Evolutionary conservation across 2,113 vertebrate genomes (phyloP).

Genomic region (Anguilla rostrata): DNA sequence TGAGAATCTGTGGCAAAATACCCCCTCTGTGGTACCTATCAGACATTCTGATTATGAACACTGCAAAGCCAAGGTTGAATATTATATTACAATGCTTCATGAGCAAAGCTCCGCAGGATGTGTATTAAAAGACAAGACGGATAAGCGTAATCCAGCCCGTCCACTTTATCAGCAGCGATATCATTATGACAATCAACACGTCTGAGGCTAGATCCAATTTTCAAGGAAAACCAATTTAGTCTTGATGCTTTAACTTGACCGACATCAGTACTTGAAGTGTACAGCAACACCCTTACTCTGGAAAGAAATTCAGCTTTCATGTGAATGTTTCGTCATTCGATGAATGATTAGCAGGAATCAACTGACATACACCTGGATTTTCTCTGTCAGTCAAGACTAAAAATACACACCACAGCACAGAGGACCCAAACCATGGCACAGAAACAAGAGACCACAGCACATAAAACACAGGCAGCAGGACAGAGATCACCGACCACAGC

Average conservation of each 20-base stretch:
- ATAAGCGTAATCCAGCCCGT: background rate
- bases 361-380: background rate
- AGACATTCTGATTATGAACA: constrained; percentile 18
- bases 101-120: background rate
- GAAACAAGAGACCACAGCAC: background rate
- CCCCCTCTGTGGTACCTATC: background rate
- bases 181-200: background rate
- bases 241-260: background rate
- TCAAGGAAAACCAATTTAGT: background rate
- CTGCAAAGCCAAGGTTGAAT: constrained; percentile 15
- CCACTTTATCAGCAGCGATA: background rate
- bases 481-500: background rate
- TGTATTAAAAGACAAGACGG: background rate
- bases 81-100: background rate
- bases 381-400: background rate
- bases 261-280: background rate
- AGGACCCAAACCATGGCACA: background rate
- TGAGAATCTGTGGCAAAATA: too few species aligned
- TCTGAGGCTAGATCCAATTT: background rate
- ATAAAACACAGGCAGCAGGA: background rate
- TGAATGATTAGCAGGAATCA: background rate
- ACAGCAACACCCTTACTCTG: background rate
- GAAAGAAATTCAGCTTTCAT: background rate
- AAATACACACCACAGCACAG: background rate
- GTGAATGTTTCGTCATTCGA: too few species aligned